phyloP scores from a whole-genome alignment of 2,113 vertebrate genomes.

The Trogon surrucura region DNA sequence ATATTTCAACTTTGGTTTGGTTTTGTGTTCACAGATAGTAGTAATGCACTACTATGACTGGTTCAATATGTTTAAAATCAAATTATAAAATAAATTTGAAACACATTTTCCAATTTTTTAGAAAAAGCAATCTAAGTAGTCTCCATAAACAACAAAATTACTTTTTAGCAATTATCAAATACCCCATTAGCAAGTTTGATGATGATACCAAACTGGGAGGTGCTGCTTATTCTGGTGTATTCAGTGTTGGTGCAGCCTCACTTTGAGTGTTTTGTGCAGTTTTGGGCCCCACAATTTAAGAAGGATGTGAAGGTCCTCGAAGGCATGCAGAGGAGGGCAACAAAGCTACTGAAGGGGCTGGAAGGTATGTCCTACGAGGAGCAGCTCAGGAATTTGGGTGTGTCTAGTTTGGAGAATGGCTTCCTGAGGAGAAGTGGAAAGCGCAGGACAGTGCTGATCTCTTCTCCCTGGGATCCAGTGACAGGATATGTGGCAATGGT shows the following conservation, averaged over 20 bases:
- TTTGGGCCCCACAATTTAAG: not conserved
- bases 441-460: not conserved
- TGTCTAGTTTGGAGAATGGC: not conserved
- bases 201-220: not conserved
- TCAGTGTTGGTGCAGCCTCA: rapidly evolving
- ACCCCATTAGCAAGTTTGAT: not conserved
- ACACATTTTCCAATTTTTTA: not conserved
- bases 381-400: not conserved
- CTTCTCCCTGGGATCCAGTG: not conserved
- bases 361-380: not conserved
- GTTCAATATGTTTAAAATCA: not conserved
- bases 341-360: not conserved
- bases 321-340: not conserved
- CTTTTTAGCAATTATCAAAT: not conserved
- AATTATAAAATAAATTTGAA: not conserved
- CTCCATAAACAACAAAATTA: not conserved
- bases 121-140: not conserved
- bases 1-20: rapidly evolving
- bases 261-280: not conserved
- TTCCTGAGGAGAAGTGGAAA: not conserved
- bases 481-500: rapidly evolving
- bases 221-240: not conserved
- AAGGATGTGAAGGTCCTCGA: not conserved
- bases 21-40: not conserved
- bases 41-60: not conserved